Evolutionary conservation across 2,113 vertebrate genomes (phyloP), one percentile per base, ranked within the genome.

Genomic region (Coracopsis vasa): DNA sequence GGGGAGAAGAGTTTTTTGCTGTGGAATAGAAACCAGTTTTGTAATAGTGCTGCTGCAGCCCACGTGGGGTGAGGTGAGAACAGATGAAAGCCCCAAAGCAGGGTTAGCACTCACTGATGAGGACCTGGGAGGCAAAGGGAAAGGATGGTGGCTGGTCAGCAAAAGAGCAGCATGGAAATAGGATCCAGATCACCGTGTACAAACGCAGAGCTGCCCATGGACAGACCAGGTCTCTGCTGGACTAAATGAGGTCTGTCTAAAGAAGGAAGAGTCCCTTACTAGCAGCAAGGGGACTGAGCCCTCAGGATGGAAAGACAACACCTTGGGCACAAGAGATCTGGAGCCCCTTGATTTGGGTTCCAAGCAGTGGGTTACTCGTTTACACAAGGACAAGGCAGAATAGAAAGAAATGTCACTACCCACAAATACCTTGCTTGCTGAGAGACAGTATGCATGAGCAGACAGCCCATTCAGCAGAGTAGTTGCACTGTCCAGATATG

Each of bases 11-110:
- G 3, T 42, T 56, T 35, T 10, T 33, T 85, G 27, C 47, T 77
- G 27, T n/a, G 72, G 66, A 71, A 67, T 3, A 60, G 31, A 75
- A 80, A 53, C 13, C 51, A n/a, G 14, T 8, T 80, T 33, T 80
- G 27, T 47, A n/a, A 23, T 0, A 28, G 51, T 53, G 74, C 50
- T 71, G 61, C 74, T 79, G 54, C 60, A 71, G 65, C 45, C 45
- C 2, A 2, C 0, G 0, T 28, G 37, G 17, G 39, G 48, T 0
- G 27, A 74, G 47, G 15, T 0, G 1, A 56, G 45, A 88, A 54
- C 50, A 62, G 73, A 27, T 44, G 65, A 27, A 37, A 65, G 60
- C 45, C 45, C 73, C 44, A 53, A 66, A 56, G 19, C 25, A 47
- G 23, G 29, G 35, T 29, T 78, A 74, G 13, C 15, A 1, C 37